Base-by-base conservation (phyloP, 2,797 vertebrate species). In the Lophius americanus region DNA sequence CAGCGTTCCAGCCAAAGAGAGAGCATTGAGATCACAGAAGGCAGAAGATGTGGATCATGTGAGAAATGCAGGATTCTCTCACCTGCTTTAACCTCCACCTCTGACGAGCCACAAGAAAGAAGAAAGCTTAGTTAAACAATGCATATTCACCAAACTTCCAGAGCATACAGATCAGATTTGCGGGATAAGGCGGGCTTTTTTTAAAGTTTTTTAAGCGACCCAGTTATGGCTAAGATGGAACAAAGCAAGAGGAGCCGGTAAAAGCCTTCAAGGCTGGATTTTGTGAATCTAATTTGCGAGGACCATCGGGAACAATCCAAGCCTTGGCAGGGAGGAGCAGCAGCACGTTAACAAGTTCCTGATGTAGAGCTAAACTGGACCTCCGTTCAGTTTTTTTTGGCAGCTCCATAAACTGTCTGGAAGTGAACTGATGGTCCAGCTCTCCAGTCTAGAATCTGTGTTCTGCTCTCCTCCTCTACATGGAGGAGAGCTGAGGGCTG, bases 31-130 rank as follows among this genome's bases (percentile, higher is more conserved):
- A 14, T 37, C 32, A 51, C 6, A 41, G n/a, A n/a, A n/a, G 33
- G 64, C 3, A 60, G 39, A 35, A 14, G 54, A 12, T 61, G 38
- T 33, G 64, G 11, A 43, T 9, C 9, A 44, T 47, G 59, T 35
- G 32, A 69, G 39, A 56, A 48, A 2, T 0, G 2, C 23, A 43
- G 4, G 2, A 46, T 33, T 43, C 5, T 70, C 89, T 92, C 83
- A 92, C 85, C 89, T 88, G 84, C n/a, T 79, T 75, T 85, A 33
- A 84, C 77, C 8, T 90, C 86, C 77, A 41, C 14, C 41, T 89
- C 88, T 90, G 84, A 68, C 51, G 42, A 5, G 51, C 58, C 59
- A 64, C 3, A 44, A 64, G 56, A 57, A 54, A 70, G 73, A 36
- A 59, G 67, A 83, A 55, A 68, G 33, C 74, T 67, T 4, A 60